Conservation (phyloP, 1,140 invertebrate species). For the Ectropis grisescens region DNA sequence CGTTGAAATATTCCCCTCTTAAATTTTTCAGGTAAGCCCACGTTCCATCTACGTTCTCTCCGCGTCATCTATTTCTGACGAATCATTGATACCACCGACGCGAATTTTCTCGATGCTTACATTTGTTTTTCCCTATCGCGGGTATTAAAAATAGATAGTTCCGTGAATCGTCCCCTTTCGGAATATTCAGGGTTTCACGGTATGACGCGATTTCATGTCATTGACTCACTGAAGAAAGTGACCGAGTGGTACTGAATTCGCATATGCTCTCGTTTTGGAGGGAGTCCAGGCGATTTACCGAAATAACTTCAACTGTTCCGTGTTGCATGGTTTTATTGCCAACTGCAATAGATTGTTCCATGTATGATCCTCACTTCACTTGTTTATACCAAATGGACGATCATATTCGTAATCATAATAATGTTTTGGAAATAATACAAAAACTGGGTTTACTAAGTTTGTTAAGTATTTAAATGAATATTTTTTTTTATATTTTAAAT, state of each 20-base stretch:
- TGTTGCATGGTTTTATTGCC: constrained; percentile 38
- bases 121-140: constrained; percentile 7
- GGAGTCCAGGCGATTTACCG: constrained; percentile 54
- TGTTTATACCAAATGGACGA: too few relatives aligned
- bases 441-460: too few relatives aligned
- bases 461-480: too few relatives aligned
- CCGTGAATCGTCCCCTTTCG: constrained; percentile 22
- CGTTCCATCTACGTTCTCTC: too few relatives aligned
- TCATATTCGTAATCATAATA: too few relatives aligned
- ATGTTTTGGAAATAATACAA: too few relatives aligned
- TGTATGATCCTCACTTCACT: not conserved
- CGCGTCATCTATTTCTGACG: too few relatives aligned
- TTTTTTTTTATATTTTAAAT: too few relatives aligned
- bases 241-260: constrained; percentile 42
- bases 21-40: too few relatives aligned
- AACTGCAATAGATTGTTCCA: constrained; percentile 26
- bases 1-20: too few relatives aligned
- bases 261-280: constrained; percentile 39
- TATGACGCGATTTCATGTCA: constrained; percentile 23
- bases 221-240: constrained; percentile 56
- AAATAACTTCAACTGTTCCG: constrained; percentile 48
- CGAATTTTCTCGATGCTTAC: too few relatives aligned
- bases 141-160: constrained; percentile 20
- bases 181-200: constrained; percentile 5
- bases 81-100: too few relatives aligned